A percentile compares a stretch with the other conserved stretches of the same genome.
These are phyloP conservation scores for Pseudopleuronectes americanus DNA, from an alignment of 2,797 vertebrate genomes.

Conservation along the genomic window DNA sequence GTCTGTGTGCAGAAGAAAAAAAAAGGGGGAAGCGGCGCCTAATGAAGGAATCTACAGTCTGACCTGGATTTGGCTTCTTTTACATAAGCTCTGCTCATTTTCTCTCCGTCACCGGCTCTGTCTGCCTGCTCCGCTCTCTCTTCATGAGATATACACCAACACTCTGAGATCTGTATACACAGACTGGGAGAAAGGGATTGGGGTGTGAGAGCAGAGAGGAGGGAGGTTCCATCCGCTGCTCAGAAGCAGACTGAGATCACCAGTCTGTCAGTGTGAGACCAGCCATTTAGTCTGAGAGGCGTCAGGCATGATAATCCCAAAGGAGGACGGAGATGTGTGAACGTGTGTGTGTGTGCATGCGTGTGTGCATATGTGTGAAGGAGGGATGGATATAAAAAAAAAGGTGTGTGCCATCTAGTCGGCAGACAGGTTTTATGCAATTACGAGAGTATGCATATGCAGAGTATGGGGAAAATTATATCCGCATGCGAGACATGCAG, in stretches of 20 bases:
- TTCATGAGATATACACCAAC: conserved; percentile 52
- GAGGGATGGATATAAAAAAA: conserved; percentile 27
- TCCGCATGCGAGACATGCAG: conserved; percentile 20
- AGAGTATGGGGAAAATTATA: conserved; percentile 31
- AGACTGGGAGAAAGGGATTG: conserved; percentile 44
- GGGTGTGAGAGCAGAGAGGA: conserved; percentile 45
- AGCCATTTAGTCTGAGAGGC: conserved; percentile 75
- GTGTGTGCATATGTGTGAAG: conserved; percentile 28
- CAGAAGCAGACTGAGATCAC: conserved; percentile 70
- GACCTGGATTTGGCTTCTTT: conserved; percentile 75
- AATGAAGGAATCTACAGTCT: conserved; percentile 65
- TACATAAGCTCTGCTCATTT: conserved; percentile 72
- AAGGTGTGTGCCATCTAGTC: conserved; percentile 34
- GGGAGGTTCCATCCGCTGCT: conserved; percentile 50
- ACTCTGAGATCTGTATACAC: conserved; percentile 67
- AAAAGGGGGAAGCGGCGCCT: conserved; percentile 24
- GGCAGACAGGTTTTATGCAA: conserved; percentile 44
- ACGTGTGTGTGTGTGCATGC: conserved; percentile 33
- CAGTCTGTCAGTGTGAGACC: conserved; percentile 73
- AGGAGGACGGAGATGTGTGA: conserved; percentile 44
- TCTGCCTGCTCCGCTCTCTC: conserved; percentile 44
- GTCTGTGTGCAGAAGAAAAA: conserved; percentile 13
- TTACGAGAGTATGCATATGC: conserved; percentile 37
- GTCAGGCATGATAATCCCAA: conserved; percentile 72
- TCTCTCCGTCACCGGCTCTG: conserved; percentile 34